These are phyloP conservation scores for Cladopsammia gracilis DNA, from an alignment of 64 coral and sea anemone genomes.

Conservation along the genomic window DNA sequence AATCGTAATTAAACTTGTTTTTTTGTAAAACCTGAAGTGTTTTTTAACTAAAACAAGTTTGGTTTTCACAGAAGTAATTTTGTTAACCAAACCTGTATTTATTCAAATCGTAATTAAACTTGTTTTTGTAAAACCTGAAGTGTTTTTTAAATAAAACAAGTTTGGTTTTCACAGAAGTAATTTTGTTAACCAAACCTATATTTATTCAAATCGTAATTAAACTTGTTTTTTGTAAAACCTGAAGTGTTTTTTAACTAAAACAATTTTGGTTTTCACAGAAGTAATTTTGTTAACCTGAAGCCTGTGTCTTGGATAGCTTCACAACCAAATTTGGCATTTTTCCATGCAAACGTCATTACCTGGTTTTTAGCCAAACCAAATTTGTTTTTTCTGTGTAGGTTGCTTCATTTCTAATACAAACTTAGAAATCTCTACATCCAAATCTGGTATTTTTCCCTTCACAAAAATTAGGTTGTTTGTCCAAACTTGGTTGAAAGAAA, in stretches of 20 bases:
- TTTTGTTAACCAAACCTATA: conserved; percentile 46
- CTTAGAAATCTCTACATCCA: conserved; percentile 31
- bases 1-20: conserved; percentile 26
- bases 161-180: conserved; percentile 45
- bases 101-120: conserved; percentile 16
- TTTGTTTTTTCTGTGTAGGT: conserved; percentile 27
- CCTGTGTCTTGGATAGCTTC: conserved; percentile 39
- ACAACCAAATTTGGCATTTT: conserved; percentile 32
- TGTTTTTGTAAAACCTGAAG: neutral
- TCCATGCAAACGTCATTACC: neutral
- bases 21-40: conserved; percentile 32
- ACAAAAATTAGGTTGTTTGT: conserved; percentile 20
- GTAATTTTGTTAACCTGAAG: conserved; percentile 6
- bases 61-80: conserved; percentile 33
- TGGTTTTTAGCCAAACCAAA: conserved; percentile 39
- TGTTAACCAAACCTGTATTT: conserved; percentile 28
- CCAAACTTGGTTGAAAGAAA: neutral
- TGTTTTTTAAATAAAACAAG: too few relatives aligned
- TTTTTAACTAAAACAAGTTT: conserved; percentile 45
- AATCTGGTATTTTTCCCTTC: too few relatives aligned
- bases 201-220: conserved; percentile 33
- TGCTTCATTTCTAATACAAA: conserved; percentile 42
- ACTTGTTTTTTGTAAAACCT: conserved; percentile 34
- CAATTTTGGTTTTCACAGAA: conserved; percentile 46
- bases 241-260: conserved; percentile 27